Evolutionary conservation across 2,888 invertebrate genomes (phyloP), one percentile per base, ranked within the genome.

Genomic region (Drosophila lutescens): DNA sequence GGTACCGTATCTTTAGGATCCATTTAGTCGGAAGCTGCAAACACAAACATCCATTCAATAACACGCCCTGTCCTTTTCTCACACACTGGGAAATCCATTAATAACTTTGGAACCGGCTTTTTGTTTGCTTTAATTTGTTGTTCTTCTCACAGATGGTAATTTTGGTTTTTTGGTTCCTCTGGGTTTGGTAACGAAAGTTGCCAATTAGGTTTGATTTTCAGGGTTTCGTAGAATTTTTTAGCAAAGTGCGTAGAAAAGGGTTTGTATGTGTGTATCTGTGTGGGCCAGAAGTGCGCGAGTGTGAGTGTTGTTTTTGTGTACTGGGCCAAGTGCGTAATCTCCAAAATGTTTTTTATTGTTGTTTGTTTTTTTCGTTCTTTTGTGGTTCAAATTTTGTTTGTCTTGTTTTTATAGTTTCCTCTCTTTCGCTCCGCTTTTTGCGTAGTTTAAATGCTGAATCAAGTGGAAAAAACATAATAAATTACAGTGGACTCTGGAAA

Each of bases 41-140:
- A 41, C 40, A 7, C 23, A 10, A 32, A 46, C 23, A 62, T 32
- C 46, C 65, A 61, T 62, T 65, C 62, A 62, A 41, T 38, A 40
- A 40, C 46, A 40, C 23, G 7, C 3, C 1, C 44, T 30, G 13
- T 47, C 13, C 32, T 12, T 34, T 23, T 56, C 36, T 5, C 34
- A 23, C 56, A 32, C 34, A 15, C 32, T 32, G 36, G 12, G 17
- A 20, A 5, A 17, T 15, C 32, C 32, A 40, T 44, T 46, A 56
- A 66, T 47, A 62, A 9, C 71, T 66, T 44, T n/a, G 69, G 89
- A 83, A 87, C 82, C 89, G 82, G 82, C 89, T 83, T 83, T 88
- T 87, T 89, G 86, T 85, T 83, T 83, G 89, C 88, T 76, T 84
- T 87, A 66, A 80, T 76, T 78, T 69, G 54, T 32, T 47, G 54